Conservation (phyloP, 2,797 vertebrate species). For the Eulemur mongoz region DNA sequence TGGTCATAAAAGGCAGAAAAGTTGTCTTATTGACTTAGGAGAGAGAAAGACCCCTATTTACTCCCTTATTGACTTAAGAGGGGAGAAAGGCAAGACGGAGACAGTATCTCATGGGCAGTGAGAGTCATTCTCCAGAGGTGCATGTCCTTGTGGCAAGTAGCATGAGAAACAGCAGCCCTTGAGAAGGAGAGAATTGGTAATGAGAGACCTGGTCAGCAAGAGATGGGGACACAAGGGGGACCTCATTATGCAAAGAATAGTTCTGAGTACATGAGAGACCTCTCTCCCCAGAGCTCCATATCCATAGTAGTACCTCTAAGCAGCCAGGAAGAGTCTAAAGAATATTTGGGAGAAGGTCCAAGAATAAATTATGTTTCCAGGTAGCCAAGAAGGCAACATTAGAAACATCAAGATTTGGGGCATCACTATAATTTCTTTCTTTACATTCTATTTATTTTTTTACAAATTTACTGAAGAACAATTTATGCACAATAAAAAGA, state of each 20-base stretch:
- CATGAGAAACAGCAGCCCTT: neutral
- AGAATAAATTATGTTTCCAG: neutral
- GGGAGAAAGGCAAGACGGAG: neutral
- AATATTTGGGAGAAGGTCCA: neutral
- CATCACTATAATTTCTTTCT: neutral
- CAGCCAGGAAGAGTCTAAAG: neutral
- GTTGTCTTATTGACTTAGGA: neutral
- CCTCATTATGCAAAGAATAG: neutral
- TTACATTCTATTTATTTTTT: neutral
- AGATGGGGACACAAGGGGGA: neutral
- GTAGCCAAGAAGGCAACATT: neutral
- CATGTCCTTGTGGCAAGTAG: rapidly evolving
- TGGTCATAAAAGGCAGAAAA: neutral
- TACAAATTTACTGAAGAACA: neutral
- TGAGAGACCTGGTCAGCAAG: neutral
- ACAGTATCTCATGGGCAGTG: neutral
- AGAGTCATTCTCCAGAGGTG: neutral
- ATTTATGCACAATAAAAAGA: neutral
- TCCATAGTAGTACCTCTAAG: neutral
- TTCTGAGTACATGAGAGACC: neutral
- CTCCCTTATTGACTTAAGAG: neutral
- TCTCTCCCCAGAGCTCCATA: neutral
- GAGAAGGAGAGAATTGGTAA: neutral
- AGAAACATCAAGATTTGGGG: neutral
- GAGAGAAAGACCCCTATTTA: neutral